Evolutionary conservation across 2,113 vertebrate species (phyloP).

Genomic region (Ceuthmochares aereus): DNA sequence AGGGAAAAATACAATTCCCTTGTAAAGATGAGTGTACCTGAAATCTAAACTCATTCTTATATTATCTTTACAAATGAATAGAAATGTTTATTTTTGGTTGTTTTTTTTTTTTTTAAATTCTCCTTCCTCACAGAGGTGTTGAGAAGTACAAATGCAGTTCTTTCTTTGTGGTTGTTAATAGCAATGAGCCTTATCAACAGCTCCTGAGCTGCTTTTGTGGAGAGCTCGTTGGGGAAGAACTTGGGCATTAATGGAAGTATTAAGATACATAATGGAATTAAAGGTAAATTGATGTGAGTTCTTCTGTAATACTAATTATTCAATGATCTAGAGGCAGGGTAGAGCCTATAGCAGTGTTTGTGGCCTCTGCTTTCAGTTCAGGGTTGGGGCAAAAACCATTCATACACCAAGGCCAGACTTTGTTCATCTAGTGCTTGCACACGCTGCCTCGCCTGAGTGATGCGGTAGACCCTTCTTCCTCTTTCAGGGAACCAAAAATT

Average conservation of each 20-base stretch:
- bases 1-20: background rate
- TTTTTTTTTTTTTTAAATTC: accelerated
- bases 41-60: background rate
- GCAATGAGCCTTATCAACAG: background rate
- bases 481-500: background rate
- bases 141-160: background rate
- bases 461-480: background rate
- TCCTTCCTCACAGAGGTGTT: background rate
- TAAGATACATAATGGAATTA: background rate
- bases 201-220: background rate
- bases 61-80: background rate
- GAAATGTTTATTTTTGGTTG: background rate
- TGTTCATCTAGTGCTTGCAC: background rate
- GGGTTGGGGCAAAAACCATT: background rate
- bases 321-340: background rate
- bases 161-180: background rate
- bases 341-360: background rate
- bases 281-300: background rate
- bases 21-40: background rate
- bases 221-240: background rate
- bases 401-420: background rate
- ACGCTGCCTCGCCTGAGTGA: background rate
- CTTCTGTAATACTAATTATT: background rate
- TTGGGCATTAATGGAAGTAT: background rate
- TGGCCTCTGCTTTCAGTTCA: background rate